Percentiles rank a stretch among this genome's conserved stretches.
These are phyloP conservation scores for Erannis defoliaria DNA, from an alignment of 2,888 invertebrate genomes.

Conservation along the genomic window DNA sequence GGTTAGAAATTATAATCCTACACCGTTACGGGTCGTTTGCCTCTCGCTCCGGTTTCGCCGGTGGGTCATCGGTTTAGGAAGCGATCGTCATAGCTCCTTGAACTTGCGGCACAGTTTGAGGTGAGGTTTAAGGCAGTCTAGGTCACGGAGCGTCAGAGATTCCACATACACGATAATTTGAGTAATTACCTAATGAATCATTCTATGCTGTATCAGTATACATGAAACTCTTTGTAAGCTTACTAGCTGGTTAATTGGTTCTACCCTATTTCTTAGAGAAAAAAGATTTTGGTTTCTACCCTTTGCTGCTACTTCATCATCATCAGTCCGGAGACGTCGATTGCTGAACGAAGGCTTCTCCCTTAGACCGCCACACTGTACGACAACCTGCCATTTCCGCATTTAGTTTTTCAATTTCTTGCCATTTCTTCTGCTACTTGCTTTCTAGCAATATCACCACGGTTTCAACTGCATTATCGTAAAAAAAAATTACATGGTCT, in stretches of 20 bases:
- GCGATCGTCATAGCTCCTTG: constrained; percentile 57
- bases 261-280: no score
- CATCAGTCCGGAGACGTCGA: no score
- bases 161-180: constrained; percentile 35
- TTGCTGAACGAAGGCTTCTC: no score
- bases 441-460: no score
- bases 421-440: no score
- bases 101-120: constrained; percentile 61
- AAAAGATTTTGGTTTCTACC: no score
- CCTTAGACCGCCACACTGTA: no score
- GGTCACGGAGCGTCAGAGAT: constrained; percentile 26
- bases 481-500: no score
- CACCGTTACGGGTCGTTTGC: constrained; percentile 42
- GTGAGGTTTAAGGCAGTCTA: constrained; percentile 44
- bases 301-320: no score
- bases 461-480: no score
- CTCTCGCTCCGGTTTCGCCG: constrained; percentile 32
- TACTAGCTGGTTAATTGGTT: background rate
- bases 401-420: no score
- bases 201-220: background rate
- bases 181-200: constrained; percentile 8
- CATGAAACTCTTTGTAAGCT: background rate
- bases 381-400: no score
- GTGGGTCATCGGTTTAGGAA: constrained; percentile 51
- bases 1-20: constrained; percentile 28